These are phyloP conservation scores for Gambelia wislizenii DNA, from an alignment of 2,797 vertebrate genomes.

Conservation along the genomic window DNA sequence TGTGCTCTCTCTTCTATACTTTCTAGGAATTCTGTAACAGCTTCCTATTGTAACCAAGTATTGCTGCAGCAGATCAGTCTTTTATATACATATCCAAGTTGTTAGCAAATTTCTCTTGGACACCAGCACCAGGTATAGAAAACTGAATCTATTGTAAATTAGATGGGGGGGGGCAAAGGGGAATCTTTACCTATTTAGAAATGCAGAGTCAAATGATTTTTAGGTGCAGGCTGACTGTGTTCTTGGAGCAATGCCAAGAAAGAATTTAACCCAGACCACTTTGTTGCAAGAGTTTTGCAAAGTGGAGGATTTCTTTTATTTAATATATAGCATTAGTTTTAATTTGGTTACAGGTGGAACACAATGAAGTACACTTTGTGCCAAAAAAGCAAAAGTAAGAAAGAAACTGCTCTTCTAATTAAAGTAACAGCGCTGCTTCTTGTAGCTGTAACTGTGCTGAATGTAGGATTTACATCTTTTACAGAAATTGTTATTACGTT, in stretches of 20 bases:
- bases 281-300: constrained; percentile 23
- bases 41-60: neutral
- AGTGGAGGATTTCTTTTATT: neutral
- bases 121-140: neutral
- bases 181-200: neutral
- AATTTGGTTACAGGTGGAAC: constrained; percentile 26
- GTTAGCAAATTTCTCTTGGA: neutral
- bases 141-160: neutral
- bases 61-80: neutral
- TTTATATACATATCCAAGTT: neutral
- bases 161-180: neutral
- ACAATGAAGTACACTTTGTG: constrained; percentile 21
- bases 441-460: accelerated
- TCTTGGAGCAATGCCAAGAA: constrained; percentile 23
- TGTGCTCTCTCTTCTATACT: neutral
- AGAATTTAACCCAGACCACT: constrained; percentile 41
- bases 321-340: constrained; percentile 26
- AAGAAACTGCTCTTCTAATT: neutral
- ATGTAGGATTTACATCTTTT: constrained; percentile 1
- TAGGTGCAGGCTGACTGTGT: neutral
- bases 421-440: neutral
- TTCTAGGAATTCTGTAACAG: neutral
- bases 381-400: neutral
- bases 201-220: neutral
- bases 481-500: constrained; percentile 9